Percentiles rank a stretch among this genome's conserved stretches.
phyloP scores from a whole-genome alignment of 2,113 vertebrate genomes.

The Malurus melanocephalus region DNA sequence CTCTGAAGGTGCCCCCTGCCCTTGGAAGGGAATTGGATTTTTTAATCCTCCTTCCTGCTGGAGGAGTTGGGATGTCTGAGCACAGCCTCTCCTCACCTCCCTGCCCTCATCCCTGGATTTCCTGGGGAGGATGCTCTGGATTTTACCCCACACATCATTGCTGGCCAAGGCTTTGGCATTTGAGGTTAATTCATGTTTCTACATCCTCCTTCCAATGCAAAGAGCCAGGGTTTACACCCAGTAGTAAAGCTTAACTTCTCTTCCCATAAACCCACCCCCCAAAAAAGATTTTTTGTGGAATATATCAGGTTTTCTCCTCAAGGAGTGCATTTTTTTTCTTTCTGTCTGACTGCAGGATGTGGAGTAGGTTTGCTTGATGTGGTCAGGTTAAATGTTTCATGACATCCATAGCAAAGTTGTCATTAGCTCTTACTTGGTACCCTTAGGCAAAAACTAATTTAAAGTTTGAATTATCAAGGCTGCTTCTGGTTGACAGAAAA shows the following conservation, averaged over 20 bases:
- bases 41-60: not conserved
- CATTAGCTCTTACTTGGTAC: conserved; percentile 38
- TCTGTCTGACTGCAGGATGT: not conserved
- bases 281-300: not conserved
- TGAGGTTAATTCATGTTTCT: not conserved
- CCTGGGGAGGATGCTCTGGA: not conserved
- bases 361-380: not conserved
- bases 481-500: conserved; percentile 13
- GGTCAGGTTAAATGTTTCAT: conserved; percentile 49
- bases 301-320: not conserved
- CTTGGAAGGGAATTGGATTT: not conserved
- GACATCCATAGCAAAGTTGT: conserved; percentile 29
- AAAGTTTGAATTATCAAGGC: conserved; percentile 40
- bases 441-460: conserved; percentile 47
- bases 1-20: not conserved
- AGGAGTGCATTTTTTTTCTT: not conserved
- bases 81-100: rapidly evolving
- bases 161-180: not conserved
- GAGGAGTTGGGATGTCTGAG: not conserved
- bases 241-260: not conserved
- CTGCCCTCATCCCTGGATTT: not conserved
- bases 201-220: not conserved
- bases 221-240: not conserved
- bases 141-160: rapidly evolving
- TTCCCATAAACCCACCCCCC: not conserved